Evolutionary conservation across 2,888 invertebrate species (phyloP), one percentile per base, ranked within the genome.

Genomic region (Sarcophaga caerulescens): DNA sequence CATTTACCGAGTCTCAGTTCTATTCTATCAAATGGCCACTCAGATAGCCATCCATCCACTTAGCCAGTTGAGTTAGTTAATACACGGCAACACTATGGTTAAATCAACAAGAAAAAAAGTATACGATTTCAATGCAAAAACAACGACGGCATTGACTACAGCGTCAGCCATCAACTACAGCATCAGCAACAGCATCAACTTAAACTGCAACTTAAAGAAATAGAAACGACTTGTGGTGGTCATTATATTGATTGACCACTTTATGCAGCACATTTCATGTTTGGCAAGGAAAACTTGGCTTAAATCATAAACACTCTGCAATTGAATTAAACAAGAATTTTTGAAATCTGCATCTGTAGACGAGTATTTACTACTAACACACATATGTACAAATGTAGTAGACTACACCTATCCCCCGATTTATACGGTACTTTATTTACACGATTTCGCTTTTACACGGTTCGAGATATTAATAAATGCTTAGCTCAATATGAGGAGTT

Each of bases 241-340:
- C 81, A 86, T 81, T 78, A 86, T 81, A 84, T 78, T 86, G 86
- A 86, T 86, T 86, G 81, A 84, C 81, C 86, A 78, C 77, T 78
- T 84, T 86, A 76, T 74, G 60, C 62, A 60, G 60, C 70, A 70
- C 57, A 62, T 62, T 68, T 59, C 25, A 45, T 76, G 66, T 57
- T 66, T 47, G 14, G 10, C 23, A 21, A 45, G 3, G 57, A 79
- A 79, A 85, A 63, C 75, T 85, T 79, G 66, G 52, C 25, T 69
- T 35, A 74, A 80, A 75, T 85, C 79, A 79, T 60, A 75, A 78
- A 71, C 57, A 44, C 66, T 73, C 25, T 25, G 21, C 63, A 25
- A 47, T 59, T 80, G 45, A 19, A 65, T 57, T 65, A n/a, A 35
- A 62, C 68, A 81, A 81, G 81, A 82, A 71, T 76, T 82, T 65